Base-by-base conservation (phyloP, 1,140 invertebrate species). In the Ips typographus region DNA sequence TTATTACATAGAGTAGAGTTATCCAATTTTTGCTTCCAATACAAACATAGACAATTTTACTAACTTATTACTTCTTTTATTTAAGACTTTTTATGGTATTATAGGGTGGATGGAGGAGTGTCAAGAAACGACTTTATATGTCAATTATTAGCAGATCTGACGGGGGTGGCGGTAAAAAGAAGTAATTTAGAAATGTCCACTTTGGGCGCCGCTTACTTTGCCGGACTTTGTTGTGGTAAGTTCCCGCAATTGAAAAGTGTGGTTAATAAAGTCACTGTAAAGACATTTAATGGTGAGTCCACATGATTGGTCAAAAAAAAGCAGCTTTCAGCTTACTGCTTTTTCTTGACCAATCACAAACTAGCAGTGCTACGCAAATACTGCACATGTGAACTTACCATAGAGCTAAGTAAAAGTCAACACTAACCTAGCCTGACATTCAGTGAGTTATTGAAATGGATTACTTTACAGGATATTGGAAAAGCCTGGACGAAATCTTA, bases 21-120 rank as follows among this genome's bases (percentile, higher is more conserved):
- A 22, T 2, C 22, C 7, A 49, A 2, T 22, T 49, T 49, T 49
- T 49, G 1, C 47, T 49, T 8, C 8, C 22, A 0, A 22, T 22
- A 37, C 7, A 37, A 55, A 55, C 5, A 55, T n/a, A 37, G 36
- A 55, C 36, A 8, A 4, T n/a, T 55, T 8, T 36, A 55, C 52
- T 55, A 36, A n/a, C 37, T 55, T 2, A 56, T 37, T 2, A 56
- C 38, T 22, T 56, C 52, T 55, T 36, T 56, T 56, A 56, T 56
- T 22, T 22, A 56, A 22, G 53, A 2, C 8, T 56, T 56, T 56
- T 56, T 36, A 55, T 59, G 6, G 3, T 65, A 4, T 62, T 74
- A 86, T 37, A 96, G 95, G 73, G 85, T 94, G 49, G 94, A 96
- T 80, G 96, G 95, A n/a, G 96, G 96, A 40, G 94, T 98, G 22